A percentile compares a stretch with the other conserved stretches of the same genome.
Conservation (phyloP, 2,888 invertebrate genomes). For the Petrophora chlorosata region DNA sequence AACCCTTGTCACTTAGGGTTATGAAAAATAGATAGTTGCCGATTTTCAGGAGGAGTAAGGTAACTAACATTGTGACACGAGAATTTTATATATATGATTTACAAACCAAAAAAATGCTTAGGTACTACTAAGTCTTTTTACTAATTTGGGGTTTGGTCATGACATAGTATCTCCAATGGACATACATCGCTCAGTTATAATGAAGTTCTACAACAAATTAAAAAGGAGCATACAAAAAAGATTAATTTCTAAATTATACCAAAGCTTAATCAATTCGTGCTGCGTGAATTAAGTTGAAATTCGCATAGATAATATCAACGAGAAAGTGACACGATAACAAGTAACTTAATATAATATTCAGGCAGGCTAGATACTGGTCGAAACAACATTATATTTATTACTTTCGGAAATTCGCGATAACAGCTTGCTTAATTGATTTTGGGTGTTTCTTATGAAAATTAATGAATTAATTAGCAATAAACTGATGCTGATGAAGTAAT, state of each 20-base stretch:
- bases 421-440: constrained; percentile 25
- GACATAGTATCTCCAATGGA: no score
- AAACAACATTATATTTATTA: constrained; percentile 34
- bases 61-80: no score
- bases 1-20: no score
- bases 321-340: constrained; percentile 20
- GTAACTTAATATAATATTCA: constrained; percentile 6
- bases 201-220: no score
- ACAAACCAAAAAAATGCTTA: no score
- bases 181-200: no score
- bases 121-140: no score
- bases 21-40: no score
- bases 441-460: constrained; percentile 11
- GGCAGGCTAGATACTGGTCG: constrained; percentile 5
- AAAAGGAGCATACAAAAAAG: neutral
- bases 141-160: no score
- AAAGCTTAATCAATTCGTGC: constrained; percentile 17
- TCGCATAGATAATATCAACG: neutral
- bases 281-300: constrained; percentile 9
- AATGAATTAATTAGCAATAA: neutral
- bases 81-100: no score
- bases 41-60: no score
- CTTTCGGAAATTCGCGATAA: constrained; percentile 30
- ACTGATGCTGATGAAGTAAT: neutral
- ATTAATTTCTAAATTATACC: constrained; percentile 14